A percentile compares a stretch with the other conserved stretches of the same genome.
phyloP scores from a whole-genome alignment of 2,113 vertebrate genomes.

The Scalopus aquaticus region DNA sequence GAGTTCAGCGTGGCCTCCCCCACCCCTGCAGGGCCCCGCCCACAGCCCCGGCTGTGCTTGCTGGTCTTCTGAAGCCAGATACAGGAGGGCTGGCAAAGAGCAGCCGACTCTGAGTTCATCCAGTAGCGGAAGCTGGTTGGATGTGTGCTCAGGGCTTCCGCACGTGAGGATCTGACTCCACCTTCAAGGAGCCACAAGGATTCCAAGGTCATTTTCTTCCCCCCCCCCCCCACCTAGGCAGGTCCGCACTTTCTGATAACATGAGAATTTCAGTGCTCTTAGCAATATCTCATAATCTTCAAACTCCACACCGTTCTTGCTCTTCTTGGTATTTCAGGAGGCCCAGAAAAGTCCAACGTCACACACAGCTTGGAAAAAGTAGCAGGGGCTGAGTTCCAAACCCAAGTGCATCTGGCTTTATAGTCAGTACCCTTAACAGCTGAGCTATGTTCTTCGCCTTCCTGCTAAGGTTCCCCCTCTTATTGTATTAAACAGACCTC shows the following conservation, averaged over 20 bases:
- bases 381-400: neutral
- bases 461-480: neutral
- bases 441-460: neutral
- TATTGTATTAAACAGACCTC: neutral
- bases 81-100: neutral
- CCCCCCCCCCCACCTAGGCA: neutral
- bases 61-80: neutral
- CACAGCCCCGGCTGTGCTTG: neutral
- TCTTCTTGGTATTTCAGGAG: neutral
- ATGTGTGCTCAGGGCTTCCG: neutral
- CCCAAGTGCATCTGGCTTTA: neutral
- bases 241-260: neutral
- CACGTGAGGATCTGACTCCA: accelerated
- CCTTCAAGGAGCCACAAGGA: neutral
- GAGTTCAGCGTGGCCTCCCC: neutral
- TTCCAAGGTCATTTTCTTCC: neutral
- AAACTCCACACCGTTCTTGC: neutral
- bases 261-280: neutral
- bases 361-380: neutral
- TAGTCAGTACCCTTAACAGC: neutral
- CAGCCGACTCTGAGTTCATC: neutral
- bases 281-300: neutral
- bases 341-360: neutral
- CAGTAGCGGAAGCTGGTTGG: neutral
- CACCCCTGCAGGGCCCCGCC: neutral